Evolutionary conservation across 2,888 invertebrate species (phyloP).

Genomic region (Acanthacorydalis orientalis): DNA sequence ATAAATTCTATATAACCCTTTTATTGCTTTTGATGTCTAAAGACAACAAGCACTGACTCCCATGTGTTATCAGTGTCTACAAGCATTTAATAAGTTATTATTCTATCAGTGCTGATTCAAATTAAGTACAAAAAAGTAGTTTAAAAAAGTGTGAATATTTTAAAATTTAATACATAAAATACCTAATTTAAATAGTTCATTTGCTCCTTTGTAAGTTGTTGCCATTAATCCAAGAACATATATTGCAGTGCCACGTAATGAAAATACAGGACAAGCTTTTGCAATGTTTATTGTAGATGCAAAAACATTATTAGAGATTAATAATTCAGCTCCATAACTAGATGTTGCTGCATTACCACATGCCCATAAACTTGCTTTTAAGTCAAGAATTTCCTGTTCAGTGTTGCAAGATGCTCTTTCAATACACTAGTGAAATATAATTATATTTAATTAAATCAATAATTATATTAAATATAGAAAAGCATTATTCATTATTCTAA

Average conservation of each 20-base stretch:
- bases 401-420: slow-evolving; percentile 36
- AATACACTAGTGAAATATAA: slow-evolving; percentile 18
- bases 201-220: slow-evolving; percentile 69
- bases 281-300: slow-evolving; percentile 45
- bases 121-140: not conserved
- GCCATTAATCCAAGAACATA: slow-evolving; percentile 75
- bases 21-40: too few relatives aligned
- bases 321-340: slow-evolving; percentile 53
- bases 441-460: not conserved
- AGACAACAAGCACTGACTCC: too few relatives aligned
- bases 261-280: slow-evolving; percentile 66
- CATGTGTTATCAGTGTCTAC: too few relatives aligned
- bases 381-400: slow-evolving; percentile 52
- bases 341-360: slow-evolving; percentile 70
- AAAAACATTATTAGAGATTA: slow-evolving; percentile 35
- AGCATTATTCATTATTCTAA: too few relatives aligned
- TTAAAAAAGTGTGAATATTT: not conserved
- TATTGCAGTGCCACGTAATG: slow-evolving; percentile 78
- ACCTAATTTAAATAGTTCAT: slow-evolving; percentile 54
- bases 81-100: not conserved
- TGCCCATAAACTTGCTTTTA: slow-evolving; percentile 85
- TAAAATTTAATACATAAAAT: slow-evolving; percentile 14
- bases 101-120: not conserved
- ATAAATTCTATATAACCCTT: too few relatives aligned
- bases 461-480: too few relatives aligned